phyloP scores from a whole-genome alignment of 2,113 vertebrate genomes.

The Cyprinodon brontotheroides region DNA sequence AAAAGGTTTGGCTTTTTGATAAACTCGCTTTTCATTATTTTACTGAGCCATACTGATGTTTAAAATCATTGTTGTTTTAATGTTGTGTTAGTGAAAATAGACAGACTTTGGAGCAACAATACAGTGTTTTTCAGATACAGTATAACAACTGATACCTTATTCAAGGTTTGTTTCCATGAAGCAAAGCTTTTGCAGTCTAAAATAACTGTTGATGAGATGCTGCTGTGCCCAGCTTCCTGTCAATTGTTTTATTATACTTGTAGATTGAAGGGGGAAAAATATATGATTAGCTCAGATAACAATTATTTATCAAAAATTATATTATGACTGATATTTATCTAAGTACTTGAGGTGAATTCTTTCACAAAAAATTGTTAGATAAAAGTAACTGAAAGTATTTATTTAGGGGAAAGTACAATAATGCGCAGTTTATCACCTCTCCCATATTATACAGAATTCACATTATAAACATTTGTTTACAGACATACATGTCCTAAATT shows the following conservation, averaged over 20 bases:
- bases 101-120: background rate
- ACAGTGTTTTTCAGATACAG: background rate
- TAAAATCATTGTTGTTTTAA: background rate
- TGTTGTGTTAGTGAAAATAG: constrained; percentile 1
- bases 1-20: constrained; percentile 2
- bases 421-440: too few species aligned
- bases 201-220: constrained; percentile 36
- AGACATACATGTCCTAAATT: too few species aligned
- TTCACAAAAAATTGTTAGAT: background rate
- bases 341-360: constrained; percentile 39
- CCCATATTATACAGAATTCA: too few species aligned
- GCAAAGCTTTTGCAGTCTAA: background rate
- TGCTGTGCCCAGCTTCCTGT: constrained; percentile 54
- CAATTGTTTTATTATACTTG: constrained; percentile 64
- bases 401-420: background rate
- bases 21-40: background rate
- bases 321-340: constrained; percentile 18
- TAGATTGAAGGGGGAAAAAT: constrained; percentile 58
- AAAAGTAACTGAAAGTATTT: background rate
- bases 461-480: too few species aligned
- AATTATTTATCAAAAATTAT: constrained; percentile 45
- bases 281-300: constrained; percentile 60
- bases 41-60: constrained; percentile 2
- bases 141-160: background rate
- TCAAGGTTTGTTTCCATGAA: constrained; percentile 15